phyloP scores from a whole-genome alignment of 2,888 invertebrate genomes.

The Tenthredo notha region DNA sequence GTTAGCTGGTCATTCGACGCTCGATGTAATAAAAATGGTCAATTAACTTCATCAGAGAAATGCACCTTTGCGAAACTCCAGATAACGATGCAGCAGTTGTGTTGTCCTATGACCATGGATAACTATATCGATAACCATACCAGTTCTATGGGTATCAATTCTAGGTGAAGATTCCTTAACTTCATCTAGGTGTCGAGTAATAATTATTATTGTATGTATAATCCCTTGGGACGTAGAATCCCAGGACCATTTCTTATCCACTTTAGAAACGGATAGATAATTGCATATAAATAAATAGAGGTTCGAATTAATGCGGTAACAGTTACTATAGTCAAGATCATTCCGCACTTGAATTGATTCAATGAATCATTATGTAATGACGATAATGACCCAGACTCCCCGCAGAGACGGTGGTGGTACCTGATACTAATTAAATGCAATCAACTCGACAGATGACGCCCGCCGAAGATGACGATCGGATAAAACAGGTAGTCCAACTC shows the following conservation, averaged over 20 bases:
- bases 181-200: slow-evolving; percentile 2
- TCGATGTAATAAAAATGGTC: not conserved
- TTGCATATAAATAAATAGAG: not conserved
- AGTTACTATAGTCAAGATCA: not conserved
- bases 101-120: not conserved
- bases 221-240: not conserved
- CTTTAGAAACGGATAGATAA: not conserved
- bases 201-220: slow-evolving; percentile 22
- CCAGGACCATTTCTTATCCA: not conserved
- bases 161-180: slow-evolving; percentile 1
- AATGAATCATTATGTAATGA: slow-evolving; percentile 57
- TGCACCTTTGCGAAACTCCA: not conserved
- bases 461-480: slow-evolving; percentile 62
- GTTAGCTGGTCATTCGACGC: not conserved
- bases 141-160: not conserved
- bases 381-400: slow-evolving; percentile 51
- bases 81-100: too few relatives aligned
- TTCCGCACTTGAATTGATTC: slow-evolving; percentile 53
- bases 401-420: slow-evolving; percentile 30
- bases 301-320: not conserved
- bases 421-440: slow-evolving; percentile 65
- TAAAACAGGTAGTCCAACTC: slow-evolving; percentile 57
- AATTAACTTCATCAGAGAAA: slow-evolving; percentile 40
- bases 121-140: not conserved
- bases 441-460: slow-evolving; percentile 64